Evolutionary conservation across 1,140 invertebrate species (phyloP), one percentile per base, ranked within the genome.

Genomic region (Lucilia sericata): DNA sequence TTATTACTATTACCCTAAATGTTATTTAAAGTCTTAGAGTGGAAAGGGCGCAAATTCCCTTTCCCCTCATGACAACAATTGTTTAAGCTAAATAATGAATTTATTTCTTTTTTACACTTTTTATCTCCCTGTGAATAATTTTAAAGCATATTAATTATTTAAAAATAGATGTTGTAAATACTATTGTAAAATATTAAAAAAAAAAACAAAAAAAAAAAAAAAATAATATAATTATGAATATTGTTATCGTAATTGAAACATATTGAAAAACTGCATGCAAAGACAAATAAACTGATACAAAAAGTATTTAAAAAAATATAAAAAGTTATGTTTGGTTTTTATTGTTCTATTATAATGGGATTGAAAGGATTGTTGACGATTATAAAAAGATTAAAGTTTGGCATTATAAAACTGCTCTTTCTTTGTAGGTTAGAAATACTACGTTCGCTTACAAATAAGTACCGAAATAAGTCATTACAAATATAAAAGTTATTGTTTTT

Each of bases 201-300:
- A 42, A 42, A 82, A 12, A 51, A 36, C 70, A 49, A 78, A 55
- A 36, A 82, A 49, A 78, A 55, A 82, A 65, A 82, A 42, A 65
- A 80, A 80, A 19, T 21, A 80, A 80, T 49, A 76, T 49, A 49
- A 80, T 51, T 60, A 36, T 78, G 5, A 36, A 36, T 78, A 82
- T 82, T 82, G 65, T 82, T 82, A 82, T 82, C 19, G 25, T 65
- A 65, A 51, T 55, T 70, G 65, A 70, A 70, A 82, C 49, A n/a
- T 82, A 55, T 47, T 82, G 21, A 82, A 30, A 82, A 82, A 82
- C 82, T 30, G 82, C 82, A 82, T 70, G 82, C 82, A 82, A 82
- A 82, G 82, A 82, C 82, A 82, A 82, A 82, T 82, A 82, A 82
- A 82, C 51, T 34, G 82, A 80, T 80, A 80, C 76, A 49, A 82